Evolutionary conservation across 2,113 vertebrate species (phyloP).

Genomic region (Hemibagrus wyckioides): DNA sequence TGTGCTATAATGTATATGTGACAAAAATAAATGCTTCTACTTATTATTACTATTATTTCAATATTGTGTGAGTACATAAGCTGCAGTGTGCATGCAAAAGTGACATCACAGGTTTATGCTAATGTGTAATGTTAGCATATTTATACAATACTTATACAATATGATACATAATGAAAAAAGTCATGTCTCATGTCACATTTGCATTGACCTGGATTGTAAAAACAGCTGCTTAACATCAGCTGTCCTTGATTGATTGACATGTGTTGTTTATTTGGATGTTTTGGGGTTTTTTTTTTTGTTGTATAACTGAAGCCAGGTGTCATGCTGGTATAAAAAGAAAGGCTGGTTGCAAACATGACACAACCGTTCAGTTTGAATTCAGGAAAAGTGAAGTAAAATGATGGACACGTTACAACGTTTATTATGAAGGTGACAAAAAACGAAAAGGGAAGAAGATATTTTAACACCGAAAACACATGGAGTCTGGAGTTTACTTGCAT

Average conservation of each 20-base stretch:
- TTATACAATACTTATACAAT: neutral
- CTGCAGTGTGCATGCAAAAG: neutral
- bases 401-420: neutral
- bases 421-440: neutral
- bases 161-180: neutral
- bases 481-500: too few species aligned
- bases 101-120: neutral
- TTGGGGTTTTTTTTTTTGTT: too few species aligned
- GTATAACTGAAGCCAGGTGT: neutral
- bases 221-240: neutral
- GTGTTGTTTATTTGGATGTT: neutral
- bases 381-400: neutral
- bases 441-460: neutral
- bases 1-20: too few species aligned
- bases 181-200: neutral
- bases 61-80: neutral
- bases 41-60: neutral
- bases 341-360: neutral
- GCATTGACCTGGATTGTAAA: neutral
- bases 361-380: neutral
- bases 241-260: neutral
- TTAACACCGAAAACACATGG: neutral
- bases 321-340: neutral
- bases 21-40: too few species aligned
- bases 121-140: neutral